Percentiles rank a stretch among this genome's conserved stretches.
Evolutionary conservation across 2,113 vertebrate genomes (phyloP).

Genomic region (Callipepla squamata): DNA sequence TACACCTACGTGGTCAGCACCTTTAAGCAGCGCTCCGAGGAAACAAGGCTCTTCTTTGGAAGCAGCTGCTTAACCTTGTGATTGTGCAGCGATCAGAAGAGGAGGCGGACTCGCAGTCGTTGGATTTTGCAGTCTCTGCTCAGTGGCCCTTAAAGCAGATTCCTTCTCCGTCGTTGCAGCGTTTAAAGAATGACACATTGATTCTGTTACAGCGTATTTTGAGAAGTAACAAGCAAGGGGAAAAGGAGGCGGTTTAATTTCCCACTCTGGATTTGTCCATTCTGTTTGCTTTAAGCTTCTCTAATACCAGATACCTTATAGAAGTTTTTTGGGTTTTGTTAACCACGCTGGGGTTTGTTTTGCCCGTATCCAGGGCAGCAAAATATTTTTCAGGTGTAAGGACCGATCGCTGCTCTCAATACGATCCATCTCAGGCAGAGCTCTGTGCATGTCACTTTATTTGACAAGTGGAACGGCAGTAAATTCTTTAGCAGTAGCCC

Average conservation of each 20-base stretch:
- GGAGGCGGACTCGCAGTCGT: not conserved
- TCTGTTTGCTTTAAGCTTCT: not conserved
- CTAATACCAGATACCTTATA: not conserved
- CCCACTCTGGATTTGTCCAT: rapidly evolving
- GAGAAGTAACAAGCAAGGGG: not conserved
- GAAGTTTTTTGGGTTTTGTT: not conserved
- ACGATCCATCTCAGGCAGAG: slow-evolving; percentile 32
- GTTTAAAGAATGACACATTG: not conserved
- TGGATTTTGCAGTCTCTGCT: not conserved
- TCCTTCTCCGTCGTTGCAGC: not conserved
- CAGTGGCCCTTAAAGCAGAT: not conserved
- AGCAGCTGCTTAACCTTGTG: slow-evolving; percentile 85
- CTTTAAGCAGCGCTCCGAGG: slow-evolving; percentile 82
- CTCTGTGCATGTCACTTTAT: slow-evolving; percentile 20
- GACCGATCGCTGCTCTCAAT: not conserved
- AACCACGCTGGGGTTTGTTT: not conserved
- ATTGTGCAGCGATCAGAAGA: slow-evolving; percentile 22
- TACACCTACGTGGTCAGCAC: slow-evolving; percentile 91
- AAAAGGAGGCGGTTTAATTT: rapidly evolving
- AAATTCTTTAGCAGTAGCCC: slow-evolving; percentile 39
- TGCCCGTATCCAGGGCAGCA: slow-evolving; percentile 13
- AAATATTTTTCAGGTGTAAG: slow-evolving; percentile 43
- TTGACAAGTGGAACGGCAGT: slow-evolving; percentile 37
- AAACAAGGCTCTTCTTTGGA: slow-evolving; percentile 72
- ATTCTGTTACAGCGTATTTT: not conserved